Base-by-base conservation (phyloP, 1,140 invertebrate species). In the Caenorhabditis tropicalis region DNA sequence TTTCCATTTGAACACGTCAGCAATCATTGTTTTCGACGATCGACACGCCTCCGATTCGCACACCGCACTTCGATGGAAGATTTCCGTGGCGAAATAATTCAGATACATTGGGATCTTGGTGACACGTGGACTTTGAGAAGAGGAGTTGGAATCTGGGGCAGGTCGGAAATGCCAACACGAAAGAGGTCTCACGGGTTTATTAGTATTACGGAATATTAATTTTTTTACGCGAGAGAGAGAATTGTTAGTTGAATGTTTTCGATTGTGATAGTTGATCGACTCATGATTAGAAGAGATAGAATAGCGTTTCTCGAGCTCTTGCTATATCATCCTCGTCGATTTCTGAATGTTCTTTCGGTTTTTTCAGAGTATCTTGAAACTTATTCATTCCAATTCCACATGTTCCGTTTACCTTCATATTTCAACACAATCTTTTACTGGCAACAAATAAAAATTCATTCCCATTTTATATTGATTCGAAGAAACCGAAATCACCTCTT, bases 1-100 rank as follows among this genome's bases (percentile, higher is more conserved):
- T 74, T 74, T 74, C 65, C 65, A 74, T 74, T 74, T 74, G 65
- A 74, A 74, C 65, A 74, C 65, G 36, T 74, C 36, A 74, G 65
- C 65, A 74, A 74, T 74, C 65, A 74, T 74, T 74, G n/a, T 21
- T 74, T 74, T 74, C 43, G 65, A 74, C 4, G 36, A 43, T 24
- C 33, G 65, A 12, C 65, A 74, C 15, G 36, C 65, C 7, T 74
- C 36, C 15, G 65, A 43, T 46, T 74, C 65, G n/a, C 65, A 74
- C 10, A 74, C 65, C 36, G 65, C 65, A 74, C 65, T 74, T 27
- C 65, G 65, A 74, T 74, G 65, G 65, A 74, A 74, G 33, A 74
- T 74, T 46, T 74, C 65, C 36, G 65, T 74, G 6, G 65, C 65
- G 21, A 74, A 74, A 74, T 74, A 74, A 24, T 74, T 74, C 65